Evolutionary conservation across 92 coral and sea anemone species (phyloP).

Genomic region (Epizoanthus stellaris): DNA sequence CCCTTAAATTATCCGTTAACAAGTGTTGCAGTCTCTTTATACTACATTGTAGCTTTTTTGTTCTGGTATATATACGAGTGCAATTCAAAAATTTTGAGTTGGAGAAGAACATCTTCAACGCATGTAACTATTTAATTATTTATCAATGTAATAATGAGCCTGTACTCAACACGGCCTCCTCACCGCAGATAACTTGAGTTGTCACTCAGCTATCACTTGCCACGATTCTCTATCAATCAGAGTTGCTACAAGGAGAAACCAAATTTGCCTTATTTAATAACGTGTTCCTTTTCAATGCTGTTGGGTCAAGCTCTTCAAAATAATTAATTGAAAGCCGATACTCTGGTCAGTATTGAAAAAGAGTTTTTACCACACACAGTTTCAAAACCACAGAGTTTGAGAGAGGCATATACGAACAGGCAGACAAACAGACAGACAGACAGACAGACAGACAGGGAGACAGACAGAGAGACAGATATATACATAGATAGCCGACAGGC

Average conservation of each 20-base stretch:
- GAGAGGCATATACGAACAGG: neutral
- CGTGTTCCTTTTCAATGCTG: too few relatives aligned
- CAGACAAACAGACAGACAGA: neutral
- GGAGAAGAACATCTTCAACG: neutral
- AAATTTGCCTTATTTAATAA: too few relatives aligned
- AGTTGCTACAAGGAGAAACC: too few relatives aligned
- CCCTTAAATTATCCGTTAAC: neutral
- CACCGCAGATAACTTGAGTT: neutral
- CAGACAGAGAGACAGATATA: too few relatives aligned
- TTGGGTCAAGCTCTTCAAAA: too few relatives aligned
- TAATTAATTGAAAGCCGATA: too few relatives aligned
- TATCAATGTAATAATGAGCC: neutral
- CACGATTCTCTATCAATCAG: too few relatives aligned
- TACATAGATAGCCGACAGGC: too few relatives aligned
- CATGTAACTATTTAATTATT: neutral
- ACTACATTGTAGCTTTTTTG: neutral
- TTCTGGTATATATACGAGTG: neutral
- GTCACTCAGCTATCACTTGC: too few relatives aligned
- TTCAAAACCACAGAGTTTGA: too few relatives aligned
- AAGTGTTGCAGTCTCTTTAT: neutral
- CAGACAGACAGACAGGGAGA: neutral
- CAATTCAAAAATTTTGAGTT: neutral
- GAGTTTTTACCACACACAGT: too few relatives aligned
- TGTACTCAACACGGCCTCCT: neutral
- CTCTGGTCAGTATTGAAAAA: too few relatives aligned